Evolutionary conservation across 2,888 invertebrate species (phyloP).

Genomic region (Neuroscelio doddi): DNA sequence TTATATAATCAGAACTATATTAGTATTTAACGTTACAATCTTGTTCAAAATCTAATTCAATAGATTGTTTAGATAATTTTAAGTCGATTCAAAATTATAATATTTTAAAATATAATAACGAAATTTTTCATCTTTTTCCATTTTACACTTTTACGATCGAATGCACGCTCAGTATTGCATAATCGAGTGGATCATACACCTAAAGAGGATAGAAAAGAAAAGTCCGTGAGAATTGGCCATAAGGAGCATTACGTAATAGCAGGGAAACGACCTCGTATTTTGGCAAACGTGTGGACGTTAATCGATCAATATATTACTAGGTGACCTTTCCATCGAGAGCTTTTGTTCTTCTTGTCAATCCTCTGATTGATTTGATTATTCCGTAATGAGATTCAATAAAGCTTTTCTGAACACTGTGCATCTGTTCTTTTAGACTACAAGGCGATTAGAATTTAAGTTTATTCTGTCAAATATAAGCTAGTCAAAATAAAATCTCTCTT

Average conservation of each 20-base stretch:
- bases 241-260: conserved; percentile 19
- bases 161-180: conserved; percentile 15
- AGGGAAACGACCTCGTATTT: conserved; percentile 24
- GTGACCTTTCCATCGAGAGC: conserved; percentile 17
- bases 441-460: too few relatives aligned
- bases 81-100: too few relatives aligned
- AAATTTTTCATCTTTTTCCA: too few relatives aligned
- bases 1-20: too few relatives aligned
- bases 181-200: conserved; percentile 1
- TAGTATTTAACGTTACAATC: too few relatives aligned
- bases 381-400: conserved; percentile 44
- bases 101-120: too few relatives aligned
- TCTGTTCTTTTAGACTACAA: conserved; percentile 48
- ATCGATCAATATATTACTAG: conserved; percentile 24
- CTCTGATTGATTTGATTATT: conserved; percentile 26
- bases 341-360: conserved; percentile 26
- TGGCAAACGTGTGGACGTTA: conserved; percentile 24
- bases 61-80: too few relatives aligned
- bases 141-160: background rate
- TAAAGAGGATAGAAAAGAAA: conserved; percentile 15
- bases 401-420: conserved; percentile 41
- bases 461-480: too few relatives aligned
- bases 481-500: too few relatives aligned
- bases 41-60: too few relatives aligned
- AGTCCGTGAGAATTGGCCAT: conserved; percentile 27